Base-by-base conservation (phyloP, 2,797 vertebrate genomes). In the Gobionotothen gibberifrons region DNA sequence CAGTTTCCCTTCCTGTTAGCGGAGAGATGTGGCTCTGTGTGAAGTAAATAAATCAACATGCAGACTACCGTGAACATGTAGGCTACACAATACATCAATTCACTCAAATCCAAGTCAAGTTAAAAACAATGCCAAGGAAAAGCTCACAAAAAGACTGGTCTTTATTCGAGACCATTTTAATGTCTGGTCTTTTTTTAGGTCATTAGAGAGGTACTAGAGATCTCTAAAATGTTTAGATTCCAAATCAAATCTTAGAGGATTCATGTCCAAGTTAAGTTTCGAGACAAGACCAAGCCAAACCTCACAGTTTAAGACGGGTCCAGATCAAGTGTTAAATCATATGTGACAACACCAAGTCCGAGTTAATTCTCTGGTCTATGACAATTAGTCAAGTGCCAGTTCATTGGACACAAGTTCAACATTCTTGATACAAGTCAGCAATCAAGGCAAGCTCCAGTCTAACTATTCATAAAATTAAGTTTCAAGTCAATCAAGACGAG, bases 11-110 rank as follows among this genome's bases (percentile, higher is more conserved):
- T 67, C 40, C 54, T 36, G 40, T 74, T 70, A 51, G 64, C 15
- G 5, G 74, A 60, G 58, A 47, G 52, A 13, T 2, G 4, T 21
- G 15, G 22, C 57, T 51, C n/a, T 13, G 52, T 60, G 26, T 53
- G 69, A 46, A 69, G 21, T 43, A 60, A 63, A 84, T 71, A 65
- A 52, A 81, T 77, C 29, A 48, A 57, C 40, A 59, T 13, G 42
- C 67, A 11, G 5, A 40, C 36, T 29, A 0, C 14, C 13, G 22
- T 56, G 46, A 67, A 43, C 57, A 61, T 71, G 39, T 58, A 36
- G 32, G 32, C 8, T 36, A 40, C 56, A 21, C 51, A 3, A 8
- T 22, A 0, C 14, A 3, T 0, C 3, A 36, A 36, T 36, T 32
- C 32, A 32, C 32, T 32, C 32, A 5, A 32, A 32, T 32, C 32